Conservation (phyloP, 2,888 invertebrate genomes). For the Aleiodes alternator region DNA sequence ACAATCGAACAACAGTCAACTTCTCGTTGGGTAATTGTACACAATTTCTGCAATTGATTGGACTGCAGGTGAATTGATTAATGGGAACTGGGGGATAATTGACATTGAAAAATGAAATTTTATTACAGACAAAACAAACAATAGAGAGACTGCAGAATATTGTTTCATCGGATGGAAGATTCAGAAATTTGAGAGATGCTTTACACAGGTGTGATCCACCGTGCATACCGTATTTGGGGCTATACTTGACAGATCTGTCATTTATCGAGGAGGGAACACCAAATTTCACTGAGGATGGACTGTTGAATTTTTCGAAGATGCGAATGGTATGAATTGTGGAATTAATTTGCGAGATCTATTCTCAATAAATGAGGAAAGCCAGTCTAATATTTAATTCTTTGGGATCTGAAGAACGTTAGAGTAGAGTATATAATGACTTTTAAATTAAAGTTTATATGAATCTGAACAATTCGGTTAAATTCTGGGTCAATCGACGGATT, state of each 20-base stretch:
- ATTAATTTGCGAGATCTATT: background rate
- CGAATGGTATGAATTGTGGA: slow-evolving; percentile 83
- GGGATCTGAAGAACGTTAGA: too few relatives aligned
- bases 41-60: slow-evolving; percentile 6
- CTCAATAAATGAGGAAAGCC: too few relatives aligned
- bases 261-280: slow-evolving; percentile 96
- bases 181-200: slow-evolving; percentile 90
- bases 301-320: slow-evolving; percentile 96
- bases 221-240: slow-evolving; percentile 90
- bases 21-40: background rate
- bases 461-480: too few relatives aligned
- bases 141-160: slow-evolving; percentile 90
- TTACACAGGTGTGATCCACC: slow-evolving; percentile 93
- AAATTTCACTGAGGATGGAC: slow-evolving; percentile 90
- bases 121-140: slow-evolving; percentile 87
- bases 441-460: too few relatives aligned
- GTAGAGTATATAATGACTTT: too few relatives aligned
- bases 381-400: too few relatives aligned
- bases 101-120: slow-evolving; percentile 7
- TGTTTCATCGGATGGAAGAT: slow-evolving; percentile 92
- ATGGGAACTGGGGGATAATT: slow-evolving; percentile 1
- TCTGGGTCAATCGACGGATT: too few relatives aligned
- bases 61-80: background rate
- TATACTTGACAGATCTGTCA: slow-evolving; percentile 93
- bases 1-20: too few relatives aligned